phyloP scores from a whole-genome alignment of 2,113 vertebrate species.

The Rhizomys pruinosus region DNA sequence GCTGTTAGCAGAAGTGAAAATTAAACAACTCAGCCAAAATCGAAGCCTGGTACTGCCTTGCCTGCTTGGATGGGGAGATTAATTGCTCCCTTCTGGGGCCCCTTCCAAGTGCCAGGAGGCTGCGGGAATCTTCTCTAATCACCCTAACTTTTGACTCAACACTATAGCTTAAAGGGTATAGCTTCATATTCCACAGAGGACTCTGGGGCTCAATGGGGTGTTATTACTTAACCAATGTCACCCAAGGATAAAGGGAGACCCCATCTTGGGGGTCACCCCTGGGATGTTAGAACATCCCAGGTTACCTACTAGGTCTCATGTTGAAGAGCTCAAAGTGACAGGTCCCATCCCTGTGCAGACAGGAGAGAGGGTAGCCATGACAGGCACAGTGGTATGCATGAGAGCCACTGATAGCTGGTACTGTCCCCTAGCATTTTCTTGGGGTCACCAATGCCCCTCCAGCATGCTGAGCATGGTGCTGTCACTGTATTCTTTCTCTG shows the following conservation, averaged over 20 bases:
- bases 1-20: slow-evolving; percentile 72
- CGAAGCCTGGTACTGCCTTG: slow-evolving; percentile 36
- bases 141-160: not conserved
- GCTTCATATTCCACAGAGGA: not conserved
- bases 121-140: not conserved
- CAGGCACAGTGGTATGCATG: not conserved
- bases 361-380: accelerated
- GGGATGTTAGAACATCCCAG: not conserved
- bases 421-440: not conserved
- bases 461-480: accelerated
- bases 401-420: accelerated
- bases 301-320: not conserved
- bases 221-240: not conserved
- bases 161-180: not conserved
- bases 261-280: not conserved
- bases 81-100: not conserved
- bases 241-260: not conserved
- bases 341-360: not conserved
- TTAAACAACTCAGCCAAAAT: slow-evolving; percentile 72
- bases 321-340: not conserved
- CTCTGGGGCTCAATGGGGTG: not conserved
- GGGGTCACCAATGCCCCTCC: accelerated
- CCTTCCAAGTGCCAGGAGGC: not conserved
- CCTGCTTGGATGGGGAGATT: not conserved
- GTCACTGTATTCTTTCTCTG: not conserved